These are phyloP conservation scores for Apogon hyalosoma DNA, from an alignment of 2,797 vertebrate species.

Conservation along the genomic window DNA sequence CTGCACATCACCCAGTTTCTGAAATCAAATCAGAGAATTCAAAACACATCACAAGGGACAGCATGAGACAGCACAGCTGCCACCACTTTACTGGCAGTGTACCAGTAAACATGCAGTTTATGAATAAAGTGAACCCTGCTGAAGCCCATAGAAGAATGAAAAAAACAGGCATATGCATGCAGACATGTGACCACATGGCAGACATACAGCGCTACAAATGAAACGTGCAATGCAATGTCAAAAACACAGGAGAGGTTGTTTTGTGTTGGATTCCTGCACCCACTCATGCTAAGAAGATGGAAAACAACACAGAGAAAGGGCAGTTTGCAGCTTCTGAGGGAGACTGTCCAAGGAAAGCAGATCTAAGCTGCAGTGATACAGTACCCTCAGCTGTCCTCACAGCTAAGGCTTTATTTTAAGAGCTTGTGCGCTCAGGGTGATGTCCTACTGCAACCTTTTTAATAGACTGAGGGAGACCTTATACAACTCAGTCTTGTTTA, in stretches of 20 bases:
- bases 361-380: slow-evolving; percentile 52
- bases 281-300: slow-evolving; percentile 33
- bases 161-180: slow-evolving; percentile 31
- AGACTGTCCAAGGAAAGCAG: slow-evolving; percentile 15
- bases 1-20: slow-evolving; percentile 38
- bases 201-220: slow-evolving; percentile 39
- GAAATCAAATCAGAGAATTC: slow-evolving; percentile 36
- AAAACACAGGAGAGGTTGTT: slow-evolving; percentile 28
- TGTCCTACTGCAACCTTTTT: slow-evolving; percentile 60
- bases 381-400: slow-evolving; percentile 50
- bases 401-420: slow-evolving; percentile 64
- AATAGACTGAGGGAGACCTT: slow-evolving; percentile 57
- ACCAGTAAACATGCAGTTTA: slow-evolving; percentile 15
- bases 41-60: neutral
- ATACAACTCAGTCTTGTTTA: slow-evolving; percentile 58
- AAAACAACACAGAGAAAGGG: slow-evolving; percentile 10
- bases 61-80: slow-evolving; percentile 17
- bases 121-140: slow-evolving; percentile 3
- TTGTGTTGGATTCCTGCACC: slow-evolving; percentile 34
- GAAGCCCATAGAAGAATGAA: slow-evolving; percentile 26
- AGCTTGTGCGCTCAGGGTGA: slow-evolving; percentile 30
- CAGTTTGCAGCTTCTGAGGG: slow-evolving; percentile 20
- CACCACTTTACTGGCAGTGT: slow-evolving; percentile 3
- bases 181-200: slow-evolving; percentile 48
- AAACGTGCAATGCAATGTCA: slow-evolving; percentile 32